These are phyloP conservation scores for Phodopus roborovskii DNA, from an alignment of 2,113 vertebrate genomes.

Conservation along the genomic window DNA sequence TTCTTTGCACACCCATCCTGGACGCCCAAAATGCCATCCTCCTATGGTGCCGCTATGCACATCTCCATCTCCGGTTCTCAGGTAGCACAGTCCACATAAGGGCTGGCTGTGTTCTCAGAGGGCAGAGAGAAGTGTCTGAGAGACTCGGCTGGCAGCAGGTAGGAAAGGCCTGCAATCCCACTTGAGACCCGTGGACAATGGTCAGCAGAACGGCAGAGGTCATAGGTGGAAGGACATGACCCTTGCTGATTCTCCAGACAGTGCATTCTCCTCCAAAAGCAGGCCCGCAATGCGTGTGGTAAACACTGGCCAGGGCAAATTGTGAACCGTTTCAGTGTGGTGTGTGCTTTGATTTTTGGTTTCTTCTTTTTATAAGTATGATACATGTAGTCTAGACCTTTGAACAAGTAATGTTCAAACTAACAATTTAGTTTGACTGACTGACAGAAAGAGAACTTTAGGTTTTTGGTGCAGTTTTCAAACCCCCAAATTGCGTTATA, in stretches of 20 bases:
- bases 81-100: background rate
- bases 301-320: background rate
- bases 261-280: background rate
- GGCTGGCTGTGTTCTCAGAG: background rate
- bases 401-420: background rate
- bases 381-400: background rate
- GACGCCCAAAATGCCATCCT: background rate
- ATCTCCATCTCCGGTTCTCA: slow-evolving; percentile 49
- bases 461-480: background rate
- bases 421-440: background rate
- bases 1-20: slow-evolving; percentile 61
- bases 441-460: background rate
- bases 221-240: background rate
- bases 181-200: background rate
- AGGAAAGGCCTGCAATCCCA: background rate
- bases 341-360: background rate
- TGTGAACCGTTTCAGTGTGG: background rate
- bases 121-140: background rate
- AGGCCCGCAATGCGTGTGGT: background rate
- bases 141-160: background rate
- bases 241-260: background rate
- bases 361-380: background rate
- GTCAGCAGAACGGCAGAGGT: background rate
- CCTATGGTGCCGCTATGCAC: background rate
- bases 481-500: background rate